A percentile compares a stretch with the other conserved stretches of the same genome.
Conservation (phyloP, 2,888 invertebrate species). For the Polydrusus pterygomalis region DNA sequence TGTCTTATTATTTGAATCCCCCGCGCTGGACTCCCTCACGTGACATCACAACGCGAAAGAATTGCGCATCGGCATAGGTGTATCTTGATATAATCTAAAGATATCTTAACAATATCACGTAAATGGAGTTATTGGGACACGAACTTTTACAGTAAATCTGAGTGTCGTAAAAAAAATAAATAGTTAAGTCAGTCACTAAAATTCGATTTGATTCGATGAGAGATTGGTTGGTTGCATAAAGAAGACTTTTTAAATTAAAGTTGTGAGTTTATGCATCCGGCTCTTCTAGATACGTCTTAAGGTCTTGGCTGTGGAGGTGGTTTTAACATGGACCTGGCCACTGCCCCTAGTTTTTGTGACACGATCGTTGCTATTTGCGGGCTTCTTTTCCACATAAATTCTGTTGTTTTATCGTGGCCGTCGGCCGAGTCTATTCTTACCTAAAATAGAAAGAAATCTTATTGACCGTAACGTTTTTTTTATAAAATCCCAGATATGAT, state of each 20-base stretch:
- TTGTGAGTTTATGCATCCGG: neutral
- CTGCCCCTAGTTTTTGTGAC: conserved; percentile 83
- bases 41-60: too few relatives aligned
- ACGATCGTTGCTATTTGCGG: conserved; percentile 90
- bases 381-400: conserved; percentile 88
- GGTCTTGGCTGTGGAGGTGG: conserved; percentile 70
- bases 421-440: conserved; percentile 88
- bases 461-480: conserved; percentile 49
- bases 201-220: too few relatives aligned
- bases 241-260: neutral
- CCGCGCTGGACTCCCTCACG: too few relatives aligned
- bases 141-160: too few relatives aligned
- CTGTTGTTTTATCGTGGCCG: conserved; percentile 88
- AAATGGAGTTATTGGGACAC: too few relatives aligned
- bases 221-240: neutral
- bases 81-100: too few relatives aligned
- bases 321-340: conserved; percentile 77
- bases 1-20: too few relatives aligned
- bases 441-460: conserved; percentile 70
- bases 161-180: neutral
- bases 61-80: too few relatives aligned
- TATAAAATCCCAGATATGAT: too few relatives aligned
- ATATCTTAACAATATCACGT: too few relatives aligned
- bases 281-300: conserved; percentile 4
- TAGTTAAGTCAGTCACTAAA: neutral